Evolutionary conservation across 2,797 vertebrate genomes (phyloP), one percentile per base, ranked within the genome.

Genomic region (Aeoliscus strigatus): DNA sequence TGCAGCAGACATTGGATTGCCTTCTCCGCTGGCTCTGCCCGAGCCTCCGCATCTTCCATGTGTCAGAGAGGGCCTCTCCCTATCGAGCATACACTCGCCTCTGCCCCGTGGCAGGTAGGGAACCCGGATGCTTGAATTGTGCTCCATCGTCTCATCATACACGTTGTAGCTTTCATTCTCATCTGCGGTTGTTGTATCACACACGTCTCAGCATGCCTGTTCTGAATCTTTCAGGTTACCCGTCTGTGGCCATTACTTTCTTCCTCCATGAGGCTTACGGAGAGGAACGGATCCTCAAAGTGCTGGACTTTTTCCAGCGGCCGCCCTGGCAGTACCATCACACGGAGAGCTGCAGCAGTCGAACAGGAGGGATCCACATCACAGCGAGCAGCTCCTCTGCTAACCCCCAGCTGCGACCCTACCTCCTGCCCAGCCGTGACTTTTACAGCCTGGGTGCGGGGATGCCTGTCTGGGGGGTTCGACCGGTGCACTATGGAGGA

Each of bases 401-500:
- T 13, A 60, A 66, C 1, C 18, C 68, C 51, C 45, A 55, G 28
- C 65, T 80, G 17, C 60, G 66, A 10, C 80, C 61, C 8, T 88
- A 66, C 51, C 65, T 77, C 9, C 73, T 89, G 3, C 84, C 82
- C 59, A 82, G 77, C 6, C 88, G 90, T 61, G 90, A 94, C 55
- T 94, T 95, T 70, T 98, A 94, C 6, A 75, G 90, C 27, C 80
- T 97, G 73, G 94, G 92, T 0, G 66, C 70, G 0, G 91, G 90
- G 32, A 91, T 97, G 93, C 95, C 96, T 0, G 80, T 96, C 50
- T 99, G 95, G 94, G 94, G 90, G 1, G 77, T 96, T 36, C 81
- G 93, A 11, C 85, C 86, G 0, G 91, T 89, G 51, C 91, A 80
- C 58, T 75, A 86, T 0, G 91, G 94, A 8, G 71, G 87, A 0